A percentile compares a stretch with the other conserved stretches of the same genome.
These are phyloP conservation scores for Celastrina argiolus DNA, from an alignment of 2,888 invertebrate species.

Conservation along the genomic window DNA sequence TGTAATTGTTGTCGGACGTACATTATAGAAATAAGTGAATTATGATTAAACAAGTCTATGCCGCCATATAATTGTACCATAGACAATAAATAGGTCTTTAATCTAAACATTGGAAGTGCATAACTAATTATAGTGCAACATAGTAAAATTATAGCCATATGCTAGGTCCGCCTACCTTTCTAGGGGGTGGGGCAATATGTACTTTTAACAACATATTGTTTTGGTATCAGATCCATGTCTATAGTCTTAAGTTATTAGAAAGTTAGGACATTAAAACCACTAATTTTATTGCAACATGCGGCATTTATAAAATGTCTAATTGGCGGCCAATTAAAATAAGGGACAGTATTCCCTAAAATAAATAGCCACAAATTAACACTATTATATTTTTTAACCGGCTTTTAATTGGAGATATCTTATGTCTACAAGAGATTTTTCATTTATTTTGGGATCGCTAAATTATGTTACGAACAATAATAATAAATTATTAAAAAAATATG, in stretches of 20 bases:
- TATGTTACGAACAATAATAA: neutral
- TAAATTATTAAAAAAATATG: too few relatives aligned
- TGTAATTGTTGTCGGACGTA: too few relatives aligned
- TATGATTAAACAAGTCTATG: neutral
- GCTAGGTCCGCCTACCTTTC: slow-evolving; percentile 35
- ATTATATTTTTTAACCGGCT: too few relatives aligned
- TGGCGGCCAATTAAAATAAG: too few relatives aligned
- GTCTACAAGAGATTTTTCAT: neutral
- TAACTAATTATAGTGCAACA: slow-evolving; percentile 13
- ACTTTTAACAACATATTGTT: neutral
- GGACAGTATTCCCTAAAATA: too few relatives aligned
- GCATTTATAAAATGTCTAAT: neutral
- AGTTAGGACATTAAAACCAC: too few relatives aligned
- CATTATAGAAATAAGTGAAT: neutral
- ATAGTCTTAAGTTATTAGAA: neutral
- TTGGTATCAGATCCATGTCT: neutral
- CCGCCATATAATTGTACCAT: neutral
- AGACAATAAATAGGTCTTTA: neutral
- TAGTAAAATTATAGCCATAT: slow-evolving; percentile 20
- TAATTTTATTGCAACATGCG: neutral
- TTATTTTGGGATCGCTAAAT: neutral
- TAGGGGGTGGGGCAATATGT: neutral
- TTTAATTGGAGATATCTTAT: neutral
- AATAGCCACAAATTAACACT: too few relatives aligned
- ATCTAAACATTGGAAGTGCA: neutral